Evolutionary conservation across 2,888 invertebrate species (phyloP).

Genomic region (Atrina japonica): DNA sequence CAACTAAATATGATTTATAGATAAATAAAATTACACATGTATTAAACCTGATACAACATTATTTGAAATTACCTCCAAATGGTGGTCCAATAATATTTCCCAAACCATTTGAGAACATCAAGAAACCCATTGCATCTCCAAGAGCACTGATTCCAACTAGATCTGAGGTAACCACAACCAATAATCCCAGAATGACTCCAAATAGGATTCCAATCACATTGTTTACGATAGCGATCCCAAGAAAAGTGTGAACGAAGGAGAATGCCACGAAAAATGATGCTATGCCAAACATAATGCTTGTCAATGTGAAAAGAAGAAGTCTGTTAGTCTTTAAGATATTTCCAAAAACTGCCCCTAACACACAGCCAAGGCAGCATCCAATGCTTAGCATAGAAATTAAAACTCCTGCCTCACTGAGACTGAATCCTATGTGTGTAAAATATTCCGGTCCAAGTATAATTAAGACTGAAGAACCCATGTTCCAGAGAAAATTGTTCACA

Average conservation of each 20-base stretch:
- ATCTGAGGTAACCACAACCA: slow-evolving; percentile 70
- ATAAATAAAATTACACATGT: no score
- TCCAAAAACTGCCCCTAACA: slow-evolving; percentile 67
- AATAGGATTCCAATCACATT: slow-evolving; percentile 62
- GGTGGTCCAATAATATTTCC: slow-evolving; percentile 58
- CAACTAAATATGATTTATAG: no score
- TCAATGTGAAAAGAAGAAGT: slow-evolving; percentile 56
- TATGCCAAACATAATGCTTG: slow-evolving; percentile 61
- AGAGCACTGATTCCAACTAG: slow-evolving; percentile 65
- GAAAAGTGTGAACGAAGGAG: slow-evolving; percentile 45
- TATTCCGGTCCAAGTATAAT: slow-evolving; percentile 67
- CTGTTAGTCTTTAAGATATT: slow-evolving; percentile 54
- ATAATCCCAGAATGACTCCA: slow-evolving; percentile 69
- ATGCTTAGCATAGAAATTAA: slow-evolving; percentile 58
- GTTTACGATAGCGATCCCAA: slow-evolving; percentile 35
- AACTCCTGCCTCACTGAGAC: slow-evolving; percentile 56
- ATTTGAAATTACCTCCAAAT: slow-evolving; percentile 27
- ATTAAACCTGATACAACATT: no score
- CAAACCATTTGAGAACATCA: slow-evolving; percentile 73
- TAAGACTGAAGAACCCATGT: slow-evolving; percentile 61
- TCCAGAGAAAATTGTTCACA: slow-evolving; percentile 73
- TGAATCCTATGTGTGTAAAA: slow-evolving; percentile 55
- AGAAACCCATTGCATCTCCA: slow-evolving; percentile 69
- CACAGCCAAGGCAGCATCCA: slow-evolving; percentile 65
- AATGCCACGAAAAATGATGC: slow-evolving; percentile 48